Base-by-base conservation (phyloP, 1,140 invertebrate species). In the Cydia pomonella region DNA sequence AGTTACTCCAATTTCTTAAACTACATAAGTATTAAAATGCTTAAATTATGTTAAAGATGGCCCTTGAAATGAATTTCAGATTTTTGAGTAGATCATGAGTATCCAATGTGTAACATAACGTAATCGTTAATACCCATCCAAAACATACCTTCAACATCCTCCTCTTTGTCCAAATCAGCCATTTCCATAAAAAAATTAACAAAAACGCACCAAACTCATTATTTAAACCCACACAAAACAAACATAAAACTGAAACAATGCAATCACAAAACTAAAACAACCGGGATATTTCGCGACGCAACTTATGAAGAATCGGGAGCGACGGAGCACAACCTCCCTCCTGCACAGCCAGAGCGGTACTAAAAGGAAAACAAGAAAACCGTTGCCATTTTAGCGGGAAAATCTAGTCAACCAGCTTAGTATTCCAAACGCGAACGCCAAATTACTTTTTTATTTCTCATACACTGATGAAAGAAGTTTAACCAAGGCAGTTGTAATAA, bases 71-170 rank as follows among this genome's bases (percentile, higher is more conserved):
- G 29, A 0, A 33, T 33, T 33, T 33, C 29, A 0, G 3, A 33
- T 33, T 33, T 7, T 33, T 27, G 25, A 27, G 25, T 27, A 27
- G 25, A 27, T 2, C 3, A 27, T 27, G 25, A 29, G 29, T 29
- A 29, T 5, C 29, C 29, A 29, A 29, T 3, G 29, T 29, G 29
- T 29, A 29, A 29, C 29, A 41, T 16, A 5, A 47, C 13, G 44
- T 47, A n/a, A 12, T 41, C 9, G 0, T 0, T 0, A 41, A 41
- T 13, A 44, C 44, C 12, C 4, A 16, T 47, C 3, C 47, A n/a
- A 50, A 50, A 72, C 72, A 38, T 41, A 78, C 77, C 77, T 76
- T 78, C 77, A 9, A 78, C 41, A 50, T 78, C 75, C 69, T 78
- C 77, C 71, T 78, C 77, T 33, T 69, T 69, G 18, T 78, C 75